These are phyloP conservation scores for Drosophila ambigua DNA, from an alignment of 1,140 invertebrate genomes.

Conservation along the genomic window DNA sequence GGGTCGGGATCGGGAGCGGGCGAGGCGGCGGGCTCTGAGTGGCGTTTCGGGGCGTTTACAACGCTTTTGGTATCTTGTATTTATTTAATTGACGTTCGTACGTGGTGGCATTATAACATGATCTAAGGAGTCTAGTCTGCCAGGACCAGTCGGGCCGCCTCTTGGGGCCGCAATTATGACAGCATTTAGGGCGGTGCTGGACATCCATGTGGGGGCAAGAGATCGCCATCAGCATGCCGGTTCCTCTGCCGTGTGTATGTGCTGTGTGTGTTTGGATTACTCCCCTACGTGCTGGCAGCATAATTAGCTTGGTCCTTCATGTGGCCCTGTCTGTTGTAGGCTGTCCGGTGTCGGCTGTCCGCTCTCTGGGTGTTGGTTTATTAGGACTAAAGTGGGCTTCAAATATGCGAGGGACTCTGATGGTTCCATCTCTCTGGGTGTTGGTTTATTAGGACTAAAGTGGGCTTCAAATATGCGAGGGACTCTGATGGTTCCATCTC, in stretches of 20 bases:
- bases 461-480: conserved; percentile 57
- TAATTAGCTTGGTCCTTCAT: conserved; percentile 53
- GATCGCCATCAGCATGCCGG: conserved; percentile 54
- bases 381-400: conserved; percentile 61
- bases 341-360: conserved; percentile 17
- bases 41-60: conserved; percentile 75
- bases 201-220: conserved; percentile 77
- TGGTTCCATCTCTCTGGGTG: conserved; percentile 49
- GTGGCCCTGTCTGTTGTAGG: background rate
- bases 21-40: background rate
- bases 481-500: conserved; percentile 9
- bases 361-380: conserved; percentile 74
- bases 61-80: conserved; percentile 81
- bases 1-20: background rate
- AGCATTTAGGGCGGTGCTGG: conserved; percentile 74
- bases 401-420: conserved; percentile 52
- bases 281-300: conserved; percentile 71
- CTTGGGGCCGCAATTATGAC: conserved; percentile 66
- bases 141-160: background rate
- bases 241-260: conserved; percentile 21
- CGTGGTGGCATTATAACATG: conserved; percentile 80
- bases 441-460: conserved; percentile 76
- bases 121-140: conserved; percentile 36
- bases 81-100: conserved; percentile 81
- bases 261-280: conserved; percentile 60